Evolutionary conservation across 1,140 invertebrate species (phyloP), one percentile per base, ranked within the genome.

Genomic region (Meloidogyne floridensis): DNA sequence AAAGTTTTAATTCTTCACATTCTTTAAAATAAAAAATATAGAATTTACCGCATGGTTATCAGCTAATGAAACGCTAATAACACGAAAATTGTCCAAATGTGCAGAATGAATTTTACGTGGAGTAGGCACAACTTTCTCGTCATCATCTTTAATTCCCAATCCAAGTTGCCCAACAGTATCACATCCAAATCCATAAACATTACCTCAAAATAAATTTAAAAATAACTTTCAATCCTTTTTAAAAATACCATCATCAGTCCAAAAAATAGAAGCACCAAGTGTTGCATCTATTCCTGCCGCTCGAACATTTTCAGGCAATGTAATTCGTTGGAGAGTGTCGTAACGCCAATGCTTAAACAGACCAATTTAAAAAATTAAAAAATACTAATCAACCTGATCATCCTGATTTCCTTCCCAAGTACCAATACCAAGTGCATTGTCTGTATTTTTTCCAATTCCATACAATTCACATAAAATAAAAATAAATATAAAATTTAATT

Each of bases 131-230:
- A 89, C 80, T 43, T 86, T 83, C n/a, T 85, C 85, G 42, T 88
- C 87, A 15, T 88, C 88, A 51, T 89, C 88, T 51, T 82, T 85
- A 65, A 89, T 80, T 15, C 88, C 88, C 5, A 89, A 80, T 65
- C 88, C 88, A 10, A 89, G 81, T 42, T 90, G 88, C n/a, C 88
- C 88, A 54, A 81, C 85, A 20, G 85, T 85, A 53, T 90, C 88
- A 73, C 72, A 88, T n/a, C 88, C 88, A 65, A 86, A 89, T 11
- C 83, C 81, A 72, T 77, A 90, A 51, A 84, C 88, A 53, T 82
- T 71, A 32, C 87, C 87, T 87, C 42, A 65, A 86, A 78, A 74
- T 51, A 54, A 18, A n/a, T 65, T 6, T 59, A 2, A 3, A 65
- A 7, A 59, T 15, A 15, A n/a, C 7, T n/a, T 65, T n/a, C 7